phyloP scores from a whole-genome alignment of 2,797 vertebrate genomes.

The Girardinus metallicus region DNA sequence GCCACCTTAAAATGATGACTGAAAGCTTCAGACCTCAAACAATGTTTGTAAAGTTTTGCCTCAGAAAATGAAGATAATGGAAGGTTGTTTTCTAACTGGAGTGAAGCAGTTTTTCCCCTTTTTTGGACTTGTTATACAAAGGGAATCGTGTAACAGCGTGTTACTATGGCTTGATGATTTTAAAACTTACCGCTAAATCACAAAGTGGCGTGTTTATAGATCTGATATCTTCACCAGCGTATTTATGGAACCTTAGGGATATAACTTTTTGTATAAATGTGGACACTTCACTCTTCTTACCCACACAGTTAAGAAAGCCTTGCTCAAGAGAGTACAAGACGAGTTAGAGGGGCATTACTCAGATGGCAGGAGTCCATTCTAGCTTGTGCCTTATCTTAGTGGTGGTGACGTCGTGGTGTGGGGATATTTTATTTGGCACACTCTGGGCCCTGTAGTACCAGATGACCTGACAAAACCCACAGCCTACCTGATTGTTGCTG shows the following conservation, averaged over 20 bases:
- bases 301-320: not conserved
- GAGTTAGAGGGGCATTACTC: not conserved
- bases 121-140: constrained; percentile 1
- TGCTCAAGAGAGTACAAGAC: not conserved
- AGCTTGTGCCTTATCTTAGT: not conserved
- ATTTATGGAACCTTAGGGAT: not conserved
- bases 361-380: not conserved
- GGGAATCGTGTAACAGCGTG: not conserved
- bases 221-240: not conserved
- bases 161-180: not conserved
- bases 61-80: not conserved
- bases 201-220: not conserved
- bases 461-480: not conserved
- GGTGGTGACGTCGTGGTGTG: not conserved
- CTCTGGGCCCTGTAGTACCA: not conserved
- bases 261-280: not conserved
- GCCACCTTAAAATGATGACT: constrained; percentile 45
- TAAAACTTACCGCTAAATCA: not conserved
- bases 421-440: not conserved
- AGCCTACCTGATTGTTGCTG: not conserved
- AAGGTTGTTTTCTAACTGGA: not conserved
- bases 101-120: not conserved
- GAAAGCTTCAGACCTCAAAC: constrained; percentile 24
- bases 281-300: not conserved
- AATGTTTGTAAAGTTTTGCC: not conserved